Base-by-base conservation (phyloP, 2,888 invertebrate species). In the Dendrolimus houi region DNA sequence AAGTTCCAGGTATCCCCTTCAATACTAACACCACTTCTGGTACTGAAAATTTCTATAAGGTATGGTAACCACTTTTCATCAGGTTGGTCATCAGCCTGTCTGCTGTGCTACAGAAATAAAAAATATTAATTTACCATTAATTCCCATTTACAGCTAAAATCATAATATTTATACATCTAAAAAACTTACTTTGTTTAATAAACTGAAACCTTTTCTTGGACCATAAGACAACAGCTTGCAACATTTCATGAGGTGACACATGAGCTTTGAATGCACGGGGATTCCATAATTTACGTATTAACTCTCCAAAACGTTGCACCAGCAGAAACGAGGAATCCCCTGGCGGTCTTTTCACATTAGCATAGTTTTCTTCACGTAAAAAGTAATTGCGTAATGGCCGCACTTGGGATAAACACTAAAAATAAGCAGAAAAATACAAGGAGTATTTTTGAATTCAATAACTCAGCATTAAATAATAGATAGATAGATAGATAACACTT, bases 191-290 rank as follows among this genome's bases (percentile, higher is more conserved):
- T 92, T 99, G 99, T 74, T 98, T 95, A 1, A 98, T 99, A 77
- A 99, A 99, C 86, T 99, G 99, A 80, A 99, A 99, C 66, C 95
- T 94, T 80, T 99, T 98, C 83, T 96, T 96, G 75, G 99, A 97
- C 96, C 98, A 98, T 62, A 99, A 89, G 6, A 99, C 98, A 40
- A 99, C 97, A 55, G 99, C 98, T 77, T 99, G 99, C 40, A 99
- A 90, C 99, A 99, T 99, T 92, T 99, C 99, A 79, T 99, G 99
- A 0, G 99, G 99, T 17, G 98, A 99, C 0, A 99, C 99, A 76
- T 99, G 99, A 0, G 99, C 97, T 85, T 99, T 99, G 80, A 99
- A 99, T 74, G 99, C 99, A 53, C 98, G 92, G 0, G 99, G 99
- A 85, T 99, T 99, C 99, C 99, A 99, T 70, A 99, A 91, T 81